Percentiles rank a stretch among this genome's conserved stretches.
Evolutionary conservation across 2,888 invertebrate genomes (phyloP).

Genomic region (Caenorhabditis sp.): DNA sequence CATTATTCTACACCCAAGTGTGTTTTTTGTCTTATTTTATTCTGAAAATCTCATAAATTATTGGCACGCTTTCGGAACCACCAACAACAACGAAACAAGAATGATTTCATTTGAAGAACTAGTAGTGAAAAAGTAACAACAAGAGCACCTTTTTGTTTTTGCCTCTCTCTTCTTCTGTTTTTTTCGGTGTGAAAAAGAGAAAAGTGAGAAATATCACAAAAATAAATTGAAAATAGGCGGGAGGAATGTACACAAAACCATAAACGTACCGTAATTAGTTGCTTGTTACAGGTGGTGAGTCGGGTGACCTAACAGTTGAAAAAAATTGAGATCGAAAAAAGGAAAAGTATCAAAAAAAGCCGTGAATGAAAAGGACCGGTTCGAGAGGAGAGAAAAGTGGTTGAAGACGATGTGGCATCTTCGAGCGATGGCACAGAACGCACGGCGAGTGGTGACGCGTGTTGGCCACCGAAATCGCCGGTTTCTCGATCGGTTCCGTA

Average conservation of each 20-base stretch:
- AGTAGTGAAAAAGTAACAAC: no score
- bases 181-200: neutral
- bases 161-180: no score
- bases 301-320: neutral
- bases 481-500: constrained; percentile 67
- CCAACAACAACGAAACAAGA: neutral
- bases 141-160: neutral
- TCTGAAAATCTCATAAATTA: constrained; percentile 1
- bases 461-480: constrained; percentile 56
- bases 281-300: neutral
- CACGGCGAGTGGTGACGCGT: constrained; percentile 36
- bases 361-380: neutral
- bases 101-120: neutral
- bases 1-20: neutral
- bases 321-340: neutral
- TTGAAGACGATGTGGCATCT: neutral
- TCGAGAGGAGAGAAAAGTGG: neutral
- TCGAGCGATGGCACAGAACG: constrained; percentile 10
- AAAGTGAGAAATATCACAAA: neutral
- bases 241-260: neutral
- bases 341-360: neutral
- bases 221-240: neutral
- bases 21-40: neutral
- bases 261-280: neutral
- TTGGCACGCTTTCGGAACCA: neutral